Conservation (phyloP, 2,797 vertebrate species). For the Peromyscus aztecus region DNA sequence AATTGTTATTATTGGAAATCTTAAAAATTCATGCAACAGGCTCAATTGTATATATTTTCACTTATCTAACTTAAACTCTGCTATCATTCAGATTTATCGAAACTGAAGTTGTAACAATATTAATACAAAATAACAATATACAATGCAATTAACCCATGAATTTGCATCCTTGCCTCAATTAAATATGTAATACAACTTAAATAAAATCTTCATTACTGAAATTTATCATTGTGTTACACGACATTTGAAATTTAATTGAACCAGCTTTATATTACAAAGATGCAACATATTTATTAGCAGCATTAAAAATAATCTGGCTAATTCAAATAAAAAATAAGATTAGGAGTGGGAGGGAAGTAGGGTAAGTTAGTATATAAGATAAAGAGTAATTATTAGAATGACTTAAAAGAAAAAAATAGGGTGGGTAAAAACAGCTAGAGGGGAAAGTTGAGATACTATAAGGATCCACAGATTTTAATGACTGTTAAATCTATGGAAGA, state of each 20-base stretch:
- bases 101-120: constrained; percentile 7
- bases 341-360: neutral
- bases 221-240: neutral
- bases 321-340: neutral
- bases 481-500: neutral
- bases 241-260: constrained; percentile 32
- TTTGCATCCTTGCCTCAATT: constrained; percentile 16
- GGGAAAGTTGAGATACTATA: neutral
- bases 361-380: neutral
- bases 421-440: neutral
- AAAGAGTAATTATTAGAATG: neutral
- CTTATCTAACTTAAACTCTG: constrained; percentile 36
- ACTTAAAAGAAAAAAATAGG: neutral
- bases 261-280: neutral
- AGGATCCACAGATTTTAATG: neutral
- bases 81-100: neutral
- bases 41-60: neutral
- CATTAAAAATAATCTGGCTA: neutral
- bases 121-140: constrained; percentile 54
- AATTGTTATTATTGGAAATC: neutral
- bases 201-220: constrained; percentile 4
- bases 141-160: neutral
- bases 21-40: constrained; percentile 24
- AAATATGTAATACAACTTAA: neutral
- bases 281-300: neutral